Percentiles rank a stretch among this genome's conserved stretches.
These are phyloP conservation scores for Ciconia maguari DNA, from an alignment of 2,113 vertebrate species.

Conservation along the genomic window DNA sequence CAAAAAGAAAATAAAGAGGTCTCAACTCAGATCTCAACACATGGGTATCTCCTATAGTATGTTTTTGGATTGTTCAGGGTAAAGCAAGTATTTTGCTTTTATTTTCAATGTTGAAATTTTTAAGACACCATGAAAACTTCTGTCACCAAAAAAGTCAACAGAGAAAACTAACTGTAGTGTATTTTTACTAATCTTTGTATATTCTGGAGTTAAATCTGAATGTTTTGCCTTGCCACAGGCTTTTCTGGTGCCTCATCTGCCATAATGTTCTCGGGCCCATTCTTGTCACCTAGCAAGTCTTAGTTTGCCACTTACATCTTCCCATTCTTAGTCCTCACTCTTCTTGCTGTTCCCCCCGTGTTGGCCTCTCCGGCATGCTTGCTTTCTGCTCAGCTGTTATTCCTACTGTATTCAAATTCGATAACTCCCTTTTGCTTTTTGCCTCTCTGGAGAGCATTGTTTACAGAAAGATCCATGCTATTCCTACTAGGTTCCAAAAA, in stretches of 20 bases:
- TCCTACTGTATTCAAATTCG: not conserved
- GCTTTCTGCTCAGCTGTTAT: not conserved
- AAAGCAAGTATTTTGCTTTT: not conserved
- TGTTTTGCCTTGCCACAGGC: not conserved
- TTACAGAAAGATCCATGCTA: not conserved
- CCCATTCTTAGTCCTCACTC: not conserved
- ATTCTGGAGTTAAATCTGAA: not conserved
- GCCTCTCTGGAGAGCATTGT: not conserved
- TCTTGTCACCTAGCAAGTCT: not conserved
- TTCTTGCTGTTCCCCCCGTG: not conserved
- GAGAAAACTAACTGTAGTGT: not conserved
- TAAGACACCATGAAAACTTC: not conserved
- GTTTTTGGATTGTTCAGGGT: not conserved
- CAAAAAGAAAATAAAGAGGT: not conserved
- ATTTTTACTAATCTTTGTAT: not conserved
- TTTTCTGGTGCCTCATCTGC: not conserved
- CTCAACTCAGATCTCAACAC: not conserved
- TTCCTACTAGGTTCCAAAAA: not conserved
- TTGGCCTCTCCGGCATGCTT: not conserved
- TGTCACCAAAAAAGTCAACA: not conserved
- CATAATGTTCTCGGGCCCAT: not conserved
- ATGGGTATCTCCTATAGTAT: not conserved
- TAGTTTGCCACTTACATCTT: not conserved
- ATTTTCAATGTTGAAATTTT: not conserved
- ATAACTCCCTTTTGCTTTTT: slow-evolving; percentile 5